Base-by-base conservation (phyloP, 1,140 invertebrate genomes). In the Caenorhabditis briggsae region DNA sequence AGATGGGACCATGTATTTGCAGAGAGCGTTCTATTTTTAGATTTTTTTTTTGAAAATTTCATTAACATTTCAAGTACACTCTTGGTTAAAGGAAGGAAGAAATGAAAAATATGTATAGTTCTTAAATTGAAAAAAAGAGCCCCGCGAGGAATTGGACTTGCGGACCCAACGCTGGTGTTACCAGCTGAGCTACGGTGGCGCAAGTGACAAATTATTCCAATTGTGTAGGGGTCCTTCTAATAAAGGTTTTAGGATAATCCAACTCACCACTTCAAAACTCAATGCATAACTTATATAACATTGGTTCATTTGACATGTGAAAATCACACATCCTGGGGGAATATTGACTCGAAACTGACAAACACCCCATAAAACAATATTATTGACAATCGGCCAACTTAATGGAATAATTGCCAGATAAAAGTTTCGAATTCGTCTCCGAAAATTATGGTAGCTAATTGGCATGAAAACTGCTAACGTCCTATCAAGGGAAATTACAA, bases 201-300 rank as follows among this genome's bases (percentile, higher is more conserved):
- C n/a, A n/a, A n/a, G n/a, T n/a, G n/a, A 58, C 16, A 58, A 58
- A 58, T 2, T n/a, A 53, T 16, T 33, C 3, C 33, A 33, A 53
- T 53, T 16, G 1, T 53, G 1, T 16, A 53, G 50, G 9, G 16
- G 11, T 5, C 50, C 1, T 53, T 16, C 50, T 53, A 12, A 33
- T 33, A 33, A 1, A 33, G 33, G 1, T 33, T 3, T 33, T 3
- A 33, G 1, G 33, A 3, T 33, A 33, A 33, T 33, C 3, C 56
- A 58, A 58, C 56, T 58, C n/a, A 61, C 59, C 59, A 61, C 59
- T 61, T 61, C 59, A 23, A 61, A 33, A 61, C 20, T 61, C 23
- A 25, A 33, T 25, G 59, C 23, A 20, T 25, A 61, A 2, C 14
- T 61, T 8, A 61, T 61, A 14, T 61, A 61, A 61, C 59, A 61